These are phyloP conservation scores for Drosophila obscura DNA, from an alignment of 1,140 invertebrate species.

Conservation along the genomic window DNA sequence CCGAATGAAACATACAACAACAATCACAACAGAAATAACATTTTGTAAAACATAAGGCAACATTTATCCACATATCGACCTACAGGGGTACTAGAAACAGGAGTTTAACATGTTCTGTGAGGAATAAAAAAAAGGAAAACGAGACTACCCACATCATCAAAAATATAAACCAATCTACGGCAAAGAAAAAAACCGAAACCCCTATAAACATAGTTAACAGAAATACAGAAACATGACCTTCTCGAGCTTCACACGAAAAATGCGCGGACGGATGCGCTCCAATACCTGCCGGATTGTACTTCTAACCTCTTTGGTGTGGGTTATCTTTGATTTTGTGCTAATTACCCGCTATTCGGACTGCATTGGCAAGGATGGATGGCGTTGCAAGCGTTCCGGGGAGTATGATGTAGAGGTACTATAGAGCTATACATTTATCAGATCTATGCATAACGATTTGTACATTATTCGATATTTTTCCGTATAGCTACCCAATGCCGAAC, in stretches of 20 bases:
- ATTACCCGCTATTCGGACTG: conserved; percentile 97
- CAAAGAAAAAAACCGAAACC: conserved; percentile 3
- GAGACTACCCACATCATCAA: conserved; percentile 5
- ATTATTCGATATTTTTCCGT: background rate
- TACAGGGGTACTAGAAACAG: conserved; percentile 6
- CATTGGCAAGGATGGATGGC: conserved; percentile 88
- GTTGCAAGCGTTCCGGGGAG: conserved; percentile 86
- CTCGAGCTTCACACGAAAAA: conserved; percentile 87
- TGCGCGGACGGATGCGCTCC: conserved; percentile 93
- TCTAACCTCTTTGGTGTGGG: conserved; percentile 97
- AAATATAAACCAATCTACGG: background rate
- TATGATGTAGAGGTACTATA: conserved; percentile 84
- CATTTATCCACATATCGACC: conserved; percentile 50
- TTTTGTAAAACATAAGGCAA: conserved; percentile 27
- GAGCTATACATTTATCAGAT: background rate
- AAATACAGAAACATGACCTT: conserved; percentile 64
- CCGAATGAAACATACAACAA: conserved; percentile 52
- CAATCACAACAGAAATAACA: conserved; percentile 22
- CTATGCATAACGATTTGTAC: background rate
- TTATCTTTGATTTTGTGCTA: conserved; percentile 95
- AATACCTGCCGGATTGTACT: conserved; percentile 97
- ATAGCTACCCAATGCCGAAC: conserved; percentile 74
- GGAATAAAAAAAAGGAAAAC: background rate
- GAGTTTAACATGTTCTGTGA: conserved; percentile 34
- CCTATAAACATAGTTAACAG: conserved; percentile 25